Evolutionary conservation across 1,140 invertebrate species (phyloP).

Genomic region (Trialeurodes vaporariorum): DNA sequence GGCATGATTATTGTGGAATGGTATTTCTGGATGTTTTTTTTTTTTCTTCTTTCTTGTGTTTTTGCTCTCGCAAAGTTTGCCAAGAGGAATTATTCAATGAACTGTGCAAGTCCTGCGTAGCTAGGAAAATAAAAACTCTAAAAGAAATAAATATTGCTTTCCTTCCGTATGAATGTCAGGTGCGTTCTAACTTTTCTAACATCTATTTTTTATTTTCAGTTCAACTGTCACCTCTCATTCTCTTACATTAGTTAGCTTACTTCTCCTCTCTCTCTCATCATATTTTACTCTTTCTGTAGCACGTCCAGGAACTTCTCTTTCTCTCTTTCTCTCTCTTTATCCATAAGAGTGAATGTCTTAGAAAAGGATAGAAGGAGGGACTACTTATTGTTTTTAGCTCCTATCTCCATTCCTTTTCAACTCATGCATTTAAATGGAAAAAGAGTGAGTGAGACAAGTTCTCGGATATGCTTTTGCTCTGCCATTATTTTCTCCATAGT

Average conservation of each 20-base stretch:
- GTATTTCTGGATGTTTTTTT: slow-evolving; percentile 7
- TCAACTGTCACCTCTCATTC: not conserved
- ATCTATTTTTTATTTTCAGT: slow-evolving; percentile 2
- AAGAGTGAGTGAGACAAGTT: too few species aligned
- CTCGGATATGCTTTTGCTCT: too few species aligned
- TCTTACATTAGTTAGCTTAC: slow-evolving; percentile 3
- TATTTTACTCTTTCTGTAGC: not conserved
- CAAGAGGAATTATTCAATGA: slow-evolving; percentile 88
- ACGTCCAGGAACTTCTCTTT: too few species aligned
- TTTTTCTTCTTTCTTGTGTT: slow-evolving; percentile 15
- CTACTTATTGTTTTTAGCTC: too few species aligned
- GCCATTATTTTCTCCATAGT: too few species aligned
- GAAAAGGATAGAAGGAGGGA: too few species aligned
- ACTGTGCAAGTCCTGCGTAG: slow-evolving; percentile 87
- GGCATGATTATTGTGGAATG: not conserved
- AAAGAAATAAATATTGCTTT: slow-evolving; percentile 99
- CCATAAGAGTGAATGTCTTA: too few species aligned
- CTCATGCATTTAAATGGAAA: too few species aligned
- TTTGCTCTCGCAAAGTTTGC: slow-evolving; percentile 46
- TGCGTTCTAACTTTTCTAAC: slow-evolving; percentile 33
- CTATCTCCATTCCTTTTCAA: too few species aligned
- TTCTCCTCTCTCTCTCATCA: not conserved
- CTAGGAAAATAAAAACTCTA: slow-evolving; percentile 94
- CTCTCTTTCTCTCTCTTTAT: slow-evolving; percentile 6
- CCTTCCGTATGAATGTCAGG: slow-evolving; percentile 97